Base-by-base conservation (phyloP, 2,797 vertebrate species). In the Chiloscyllium punctatum region DNA sequence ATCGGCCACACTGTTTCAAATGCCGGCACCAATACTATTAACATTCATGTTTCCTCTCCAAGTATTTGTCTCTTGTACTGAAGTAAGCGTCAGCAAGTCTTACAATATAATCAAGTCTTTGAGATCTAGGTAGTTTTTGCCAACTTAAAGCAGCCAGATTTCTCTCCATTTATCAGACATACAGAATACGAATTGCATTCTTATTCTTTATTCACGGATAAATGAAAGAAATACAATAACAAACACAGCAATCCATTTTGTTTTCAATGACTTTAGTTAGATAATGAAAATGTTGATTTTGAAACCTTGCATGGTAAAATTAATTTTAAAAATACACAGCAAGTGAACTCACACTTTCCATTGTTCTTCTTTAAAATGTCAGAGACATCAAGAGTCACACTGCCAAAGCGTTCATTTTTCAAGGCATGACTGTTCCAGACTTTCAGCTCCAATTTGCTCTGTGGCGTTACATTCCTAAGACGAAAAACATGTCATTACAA, bases 391-490 rank as follows among this genome's bases (percentile, higher is more conserved):
- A 99, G 96, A 4, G 98, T 98, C 25, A 98, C 98, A 0, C 98
- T 98, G 96, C 99, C 99, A 96, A 99, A 97, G 30, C 99, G 98
- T 97, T 99, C 99, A 95, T 99, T 99, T 96, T 98, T 98, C 97
- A 99, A 97, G 33, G 98, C 98, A 97, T 99, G 98, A 97, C 99
- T 99, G 97, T 98, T 99, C 99, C 99, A 99, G 96, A 99, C 97
- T 97, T 99, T 99, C 96, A 99, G 97, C 62, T 99, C 99, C 97
- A 99, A 96, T 82, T 97, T 98, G 96, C 99, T 99, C 97, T 99
- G 98, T 96, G 99, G 98, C 0, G 99, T 99, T 97, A 99, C 98
- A 2, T 99, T 99, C 96, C 99, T 99, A 97, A 57, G 96, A 51
- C 87, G 95, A 53, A 95, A 82, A 42, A 72, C 69, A 53, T 71